Percentiles rank a stretch among this genome's conserved stretches.
Evolutionary conservation across 1,140 invertebrate genomes (phyloP).

Genomic region (Drosophila watanabei): DNA sequence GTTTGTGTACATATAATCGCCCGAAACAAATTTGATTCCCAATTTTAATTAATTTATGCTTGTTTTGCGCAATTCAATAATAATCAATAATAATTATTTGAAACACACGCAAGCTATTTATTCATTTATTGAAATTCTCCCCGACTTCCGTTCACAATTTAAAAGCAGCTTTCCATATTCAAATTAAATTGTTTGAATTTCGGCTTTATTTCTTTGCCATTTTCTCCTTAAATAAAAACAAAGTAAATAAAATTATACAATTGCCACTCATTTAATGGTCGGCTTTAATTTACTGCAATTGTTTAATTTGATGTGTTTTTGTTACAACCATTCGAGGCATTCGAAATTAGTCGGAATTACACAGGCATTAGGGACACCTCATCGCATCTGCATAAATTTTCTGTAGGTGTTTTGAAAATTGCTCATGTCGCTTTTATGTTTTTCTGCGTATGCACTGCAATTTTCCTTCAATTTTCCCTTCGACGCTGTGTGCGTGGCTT

Average conservation of each 20-base stretch:
- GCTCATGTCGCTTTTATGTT: constrained; percentile 16
- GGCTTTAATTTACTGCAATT: constrained; percentile 27
- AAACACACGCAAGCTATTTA: not conserved
- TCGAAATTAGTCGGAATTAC: constrained; percentile 44
- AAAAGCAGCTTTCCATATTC: not conserved
- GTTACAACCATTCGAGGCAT: constrained; percentile 7
- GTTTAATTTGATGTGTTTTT: constrained; percentile 24
- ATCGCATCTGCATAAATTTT: constrained; percentile 52
- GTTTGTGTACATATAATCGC: not conserved
- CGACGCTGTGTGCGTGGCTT: constrained; percentile 9
- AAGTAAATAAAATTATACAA: not conserved
- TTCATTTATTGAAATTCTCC: not conserved
- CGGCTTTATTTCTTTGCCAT: not conserved
- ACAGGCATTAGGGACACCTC: constrained; percentile 41
- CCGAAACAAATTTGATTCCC: not conserved
- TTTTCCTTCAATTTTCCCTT: constrained; percentile 34
- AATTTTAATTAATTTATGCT: constrained; percentile 17
- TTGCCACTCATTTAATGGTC: not conserved
- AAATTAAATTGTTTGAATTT: not conserved
- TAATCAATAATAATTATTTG: not conserved
- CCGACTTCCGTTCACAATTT: not conserved
- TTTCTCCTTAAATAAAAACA: not conserved
- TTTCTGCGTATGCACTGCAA: constrained; percentile 27
- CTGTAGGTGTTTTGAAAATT: constrained; percentile 20
- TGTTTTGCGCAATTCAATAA: not conserved